A percentile compares a stretch with the other conserved stretches of the same genome.
Conservation (phyloP, 2,888 invertebrate genomes). For the Aphidoletes aphidimyza region DNA sequence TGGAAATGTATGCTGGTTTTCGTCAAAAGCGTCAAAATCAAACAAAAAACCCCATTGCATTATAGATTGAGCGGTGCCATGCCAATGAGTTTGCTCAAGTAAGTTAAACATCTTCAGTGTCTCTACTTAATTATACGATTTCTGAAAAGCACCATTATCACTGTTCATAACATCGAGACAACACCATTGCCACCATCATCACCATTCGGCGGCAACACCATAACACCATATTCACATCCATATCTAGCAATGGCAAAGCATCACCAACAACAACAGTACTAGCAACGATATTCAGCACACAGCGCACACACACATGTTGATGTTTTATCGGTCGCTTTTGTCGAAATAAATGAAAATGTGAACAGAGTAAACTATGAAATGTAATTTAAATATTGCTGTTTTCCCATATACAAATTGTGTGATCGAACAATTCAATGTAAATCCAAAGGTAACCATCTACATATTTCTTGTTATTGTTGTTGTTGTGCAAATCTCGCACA, state of each 20-base stretch:
- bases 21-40: not conserved
- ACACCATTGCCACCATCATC: not conserved
- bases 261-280: no score
- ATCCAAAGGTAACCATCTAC: no score
- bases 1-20: slow-evolving; percentile 20
- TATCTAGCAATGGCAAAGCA: no score
- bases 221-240: not conserved
- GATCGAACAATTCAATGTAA: no score
- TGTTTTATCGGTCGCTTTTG: no score
- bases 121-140: slow-evolving; percentile 39
- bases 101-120: slow-evolving; percentile 3
- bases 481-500: no score
- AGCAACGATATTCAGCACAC: no score
- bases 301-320: no score
- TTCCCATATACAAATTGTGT: no score
- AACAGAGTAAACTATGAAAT: not conserved
- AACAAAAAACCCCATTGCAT: not conserved
- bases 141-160: not conserved
- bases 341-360: not conserved
- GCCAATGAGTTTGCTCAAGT: slow-evolving; percentile 5
- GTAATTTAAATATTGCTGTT: not conserved
- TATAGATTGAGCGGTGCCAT: not conserved
- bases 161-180: slow-evolving; percentile 3
- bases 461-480: no score
- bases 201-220: not conserved